Base-by-base conservation (phyloP, 1,140 invertebrate species). In the Drosophila neocordata region DNA sequence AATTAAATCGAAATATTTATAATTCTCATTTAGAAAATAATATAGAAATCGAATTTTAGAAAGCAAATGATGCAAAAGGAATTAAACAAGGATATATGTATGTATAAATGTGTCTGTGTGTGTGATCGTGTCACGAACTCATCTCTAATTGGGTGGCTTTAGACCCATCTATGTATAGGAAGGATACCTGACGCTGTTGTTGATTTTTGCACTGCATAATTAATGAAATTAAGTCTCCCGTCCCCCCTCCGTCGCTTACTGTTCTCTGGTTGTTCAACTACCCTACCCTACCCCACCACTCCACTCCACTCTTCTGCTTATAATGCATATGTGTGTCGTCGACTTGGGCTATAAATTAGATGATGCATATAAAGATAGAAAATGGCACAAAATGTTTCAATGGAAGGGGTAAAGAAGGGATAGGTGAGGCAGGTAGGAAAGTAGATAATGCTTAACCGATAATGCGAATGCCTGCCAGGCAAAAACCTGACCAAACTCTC, bases 201-300 rank as follows among this genome's bases (percentile, higher is more conserved):
- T 79, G 65, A 79, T 79, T 84, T 69, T 74, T 74, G 41, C 31
- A 53, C 65, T 68, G 77, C 66, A 85, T 84, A 85, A 87, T 87
- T 78, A 87, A 85, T 87, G 80, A 68, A 76, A 84, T 72, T 65
- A 85, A 79, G 68, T 68, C 77, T 73, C 53, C 52, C 15, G 53
- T 63, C 6, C 4, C 27, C 7, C 7, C 27, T 31, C 27, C 24
- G 1, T 24, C 1, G 24, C 24, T n/a, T n/a, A n/a, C n/a, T n/a
- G n/a, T n/a, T n/a, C n/a, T n/a, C n/a, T n/a, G n/a, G n/a, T 24
- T 24, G 22, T 24, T 24, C 22, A 24, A 1, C 2, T 24, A 31
- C 7, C 22, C 9, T 24, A 24, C 31, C 20, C 11, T 12, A 1
- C 11, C 15, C 5, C 13, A 37, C 5, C 51, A 34, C 13, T n/a